These are phyloP conservation scores for Chamaetylas fuelleborni DNA, from an alignment of 2,113 vertebrate species.

Conservation along the genomic window DNA sequence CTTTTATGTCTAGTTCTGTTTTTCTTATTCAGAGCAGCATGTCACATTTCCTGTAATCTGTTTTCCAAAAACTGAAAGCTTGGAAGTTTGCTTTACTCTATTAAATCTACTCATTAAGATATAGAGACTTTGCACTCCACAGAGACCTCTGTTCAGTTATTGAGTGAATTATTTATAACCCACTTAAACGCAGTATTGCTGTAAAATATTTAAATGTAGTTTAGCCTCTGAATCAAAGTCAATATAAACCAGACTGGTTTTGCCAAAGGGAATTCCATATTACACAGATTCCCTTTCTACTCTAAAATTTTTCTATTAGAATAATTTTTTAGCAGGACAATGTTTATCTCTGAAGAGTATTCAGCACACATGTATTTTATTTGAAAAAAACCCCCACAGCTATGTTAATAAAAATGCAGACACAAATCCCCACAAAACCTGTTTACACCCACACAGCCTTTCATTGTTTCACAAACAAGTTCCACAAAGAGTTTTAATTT, in stretches of 20 bases:
- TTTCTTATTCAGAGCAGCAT: not conserved
- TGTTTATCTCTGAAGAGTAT: not conserved
- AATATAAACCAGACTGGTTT: not conserved
- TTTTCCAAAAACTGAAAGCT: conserved; percentile 3
- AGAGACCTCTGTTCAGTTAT: conserved; percentile 36
- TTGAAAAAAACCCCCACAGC: not conserved
- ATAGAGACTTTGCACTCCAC: not conserved
- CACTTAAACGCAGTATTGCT: not conserved
- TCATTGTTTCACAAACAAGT: not conserved
- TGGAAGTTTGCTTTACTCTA: conserved; percentile 25
- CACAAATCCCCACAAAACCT: not conserved
- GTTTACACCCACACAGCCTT: not conserved
- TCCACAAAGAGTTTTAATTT: not conserved
- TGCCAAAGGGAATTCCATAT: not conserved
- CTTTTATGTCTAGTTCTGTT: not conserved
- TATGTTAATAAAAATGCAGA: not conserved
- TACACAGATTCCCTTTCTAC: not conserved
- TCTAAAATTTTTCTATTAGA: not conserved
- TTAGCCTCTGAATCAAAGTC: conserved; percentile 40
- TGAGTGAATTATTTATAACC: conserved; percentile 54
- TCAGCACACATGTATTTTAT: not conserved
- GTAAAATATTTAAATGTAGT: conserved; percentile 31
- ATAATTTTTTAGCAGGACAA: not conserved
- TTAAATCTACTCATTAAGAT: conserved; percentile 28
- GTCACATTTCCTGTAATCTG: not conserved